These are phyloP conservation scores for Centruroides sculpturatus DNA, from an alignment of 1,140 invertebrate genomes.

Conservation along the genomic window DNA sequence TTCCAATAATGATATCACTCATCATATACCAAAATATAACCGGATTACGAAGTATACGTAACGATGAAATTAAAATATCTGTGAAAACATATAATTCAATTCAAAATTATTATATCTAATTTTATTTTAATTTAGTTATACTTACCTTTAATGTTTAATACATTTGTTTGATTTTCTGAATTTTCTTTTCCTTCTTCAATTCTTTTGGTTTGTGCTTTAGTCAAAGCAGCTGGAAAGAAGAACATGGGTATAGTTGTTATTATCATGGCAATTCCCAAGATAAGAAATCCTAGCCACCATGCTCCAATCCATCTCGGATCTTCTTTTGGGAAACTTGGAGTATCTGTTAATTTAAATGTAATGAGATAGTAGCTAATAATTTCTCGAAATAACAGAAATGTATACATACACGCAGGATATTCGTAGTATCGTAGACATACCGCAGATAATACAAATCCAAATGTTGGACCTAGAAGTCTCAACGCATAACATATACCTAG, in stretches of 20 bases:
- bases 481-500: neutral
- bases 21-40: conserved; percentile 80
- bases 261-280: conserved; percentile 17
- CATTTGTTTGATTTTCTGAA: neutral
- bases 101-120: neutral
- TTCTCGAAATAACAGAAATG: no score
- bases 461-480: conserved; percentile 7
- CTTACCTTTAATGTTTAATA: neutral
- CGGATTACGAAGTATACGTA: conserved; percentile 64
- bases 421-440: conserved; percentile 11
- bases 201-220: neutral
- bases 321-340: conserved; percentile 20
- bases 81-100: neutral
- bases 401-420: conserved; percentile 10
- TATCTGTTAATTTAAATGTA: no score
- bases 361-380: no score
- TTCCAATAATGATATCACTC: conserved; percentile 72
- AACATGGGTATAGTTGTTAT: conserved; percentile 20
- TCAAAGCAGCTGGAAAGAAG: conserved; percentile 17
- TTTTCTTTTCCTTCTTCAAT: conserved; percentile 2
- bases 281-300: conserved; percentile 39
- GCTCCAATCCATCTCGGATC: conserved; percentile 33
- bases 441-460: conserved; percentile 13
- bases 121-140: no score
- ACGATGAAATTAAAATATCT: conserved; percentile 37